Evolutionary conservation across 2,797 vertebrate genomes (phyloP).

Genomic region (Dallia pectoralis): DNA sequence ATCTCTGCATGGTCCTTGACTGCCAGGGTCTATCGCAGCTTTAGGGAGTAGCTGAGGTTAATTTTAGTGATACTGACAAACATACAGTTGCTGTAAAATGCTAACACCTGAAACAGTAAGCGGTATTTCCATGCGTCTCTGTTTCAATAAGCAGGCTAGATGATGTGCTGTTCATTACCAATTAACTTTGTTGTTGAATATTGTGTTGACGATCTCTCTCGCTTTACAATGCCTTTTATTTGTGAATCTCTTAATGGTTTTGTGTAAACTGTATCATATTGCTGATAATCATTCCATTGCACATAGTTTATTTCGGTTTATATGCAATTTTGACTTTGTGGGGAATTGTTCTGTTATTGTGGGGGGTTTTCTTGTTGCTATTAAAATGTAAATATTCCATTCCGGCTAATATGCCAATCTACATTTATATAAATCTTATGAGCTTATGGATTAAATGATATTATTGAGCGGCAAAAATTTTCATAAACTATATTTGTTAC

Average conservation of each 20-base stretch:
- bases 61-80: not conserved
- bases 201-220: constrained; percentile 53
- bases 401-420: constrained; percentile 70
- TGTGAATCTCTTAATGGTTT: constrained; percentile 47
- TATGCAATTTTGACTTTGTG: constrained; percentile 71
- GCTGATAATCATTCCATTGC: constrained; percentile 82
- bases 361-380: constrained; percentile 61
- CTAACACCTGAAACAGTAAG: constrained; percentile 13
- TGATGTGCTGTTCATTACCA: constrained; percentile 23
- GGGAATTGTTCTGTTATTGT: constrained; percentile 42
- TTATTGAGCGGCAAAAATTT: constrained; percentile 96
- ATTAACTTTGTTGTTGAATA: constrained; percentile 44
- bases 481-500: constrained; percentile 99
- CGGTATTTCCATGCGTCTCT: constrained; percentile 30
- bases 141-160: constrained; percentile 33
- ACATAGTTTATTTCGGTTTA: constrained; percentile 66
- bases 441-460: constrained; percentile 82
- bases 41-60: not conserved
- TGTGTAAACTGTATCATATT: constrained; percentile 69
- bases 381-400: constrained; percentile 84
- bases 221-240: constrained; percentile 57
- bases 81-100: not conserved
- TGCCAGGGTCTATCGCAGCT: not conserved
- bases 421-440: constrained; percentile 89
- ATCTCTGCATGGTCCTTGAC: not conserved